Base-by-base conservation (phyloP, 2,888 invertebrate genomes). In the Leptopilina myrica region DNA sequence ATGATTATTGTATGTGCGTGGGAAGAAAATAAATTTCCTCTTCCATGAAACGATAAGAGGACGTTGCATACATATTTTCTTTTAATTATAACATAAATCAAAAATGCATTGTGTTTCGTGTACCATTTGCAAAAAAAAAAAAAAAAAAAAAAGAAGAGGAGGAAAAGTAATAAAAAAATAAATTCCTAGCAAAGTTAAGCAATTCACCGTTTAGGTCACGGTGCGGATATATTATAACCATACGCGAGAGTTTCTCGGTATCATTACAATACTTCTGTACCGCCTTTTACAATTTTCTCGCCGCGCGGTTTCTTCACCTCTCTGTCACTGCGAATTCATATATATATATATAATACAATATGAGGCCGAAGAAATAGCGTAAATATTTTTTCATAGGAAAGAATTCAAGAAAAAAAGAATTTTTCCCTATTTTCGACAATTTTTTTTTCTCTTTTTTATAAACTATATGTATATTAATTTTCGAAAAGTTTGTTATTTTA, bases 231-330 rank as follows among this genome's bases (percentile, higher is more conserved):
- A 3, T 33, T 33, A 33, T 56, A 26, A 53, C 49, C 49, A 43
- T 20, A 20, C 43, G 26, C n/a, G 14, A 7, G 73, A 73, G 56
- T 73, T 73, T 73, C 73, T 73, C 9, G 73, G 73, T 73, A 73
- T 56, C 73, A 53, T 73, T 73, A 73, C 73, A 73, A 73, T 73
- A 73, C 73, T 73, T 56, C 12, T 33, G 73, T 2, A 73, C 73
- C 56, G 73, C 20, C 56, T 73, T 73, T 73, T 73, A 73, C 33
- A 53, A 73, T 73, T 73, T 73, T 73, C 73, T 73, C 53, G 56
- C 11, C 11, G 33, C 33, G 20, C 69, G 49, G 69, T 73, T 56
- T 56, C 56, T 53, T 73, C 73, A 73, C 73, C 56, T 73, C 56
- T 73, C 56, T 33, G 9, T n/a, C 8, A 49, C 11, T 49, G 53